Evolutionary conservation across 2,888 invertebrate species (phyloP), one percentile per base, ranked within the genome.

Genomic region (Dichetophora obliterata): DNA sequence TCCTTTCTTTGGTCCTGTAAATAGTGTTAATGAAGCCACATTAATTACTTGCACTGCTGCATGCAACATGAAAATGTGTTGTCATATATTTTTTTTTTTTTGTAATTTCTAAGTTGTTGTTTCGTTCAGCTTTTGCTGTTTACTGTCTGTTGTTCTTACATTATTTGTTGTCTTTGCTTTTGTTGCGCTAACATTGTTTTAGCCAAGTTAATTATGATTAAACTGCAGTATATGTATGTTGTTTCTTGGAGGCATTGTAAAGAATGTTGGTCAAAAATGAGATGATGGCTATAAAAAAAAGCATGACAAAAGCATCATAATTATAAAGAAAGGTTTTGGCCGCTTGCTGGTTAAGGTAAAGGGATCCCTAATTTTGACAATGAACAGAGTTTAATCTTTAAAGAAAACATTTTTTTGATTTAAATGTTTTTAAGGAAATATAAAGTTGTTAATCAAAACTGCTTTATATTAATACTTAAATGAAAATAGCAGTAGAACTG

Each of bases 21-120:
- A 65, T 22, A 74, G 52, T 37, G 74, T 57, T 74, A 74, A 74
- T 74, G 74, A 65, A 74, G 65, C 74, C 27, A 74, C 74, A 74
- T 74, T 74, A 65, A 74, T 74, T 74, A 74, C 65, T 61, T 74
- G 54, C 52, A 34, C 22, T 22, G 37, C 71, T 34, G 65, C 74
- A 66, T 65, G 65, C 66, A 74, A 66, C 66, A 74, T 66, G 66
- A 54, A 74, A 66, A 34, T 65, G 50, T 66, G 50, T 66, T 74
- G 74, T 74, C 66, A 54, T 74, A 43, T 27, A 59, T 43, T 59
- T 72, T 54, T 52, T 69, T 27, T 54, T 31, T n/a, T 70, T 34
- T 19, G 48, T 68, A 48, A 22, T 68, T 24, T 31, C 43, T 11
- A 11, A 43, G 43, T 43, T 11, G 43, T 43, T 43, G 43, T 37